Evolutionary conservation across 23 tunicate species (phyloP), one percentile per base, ranked within the genome.

Genomic region (Trididemnum miniatum): DNA sequence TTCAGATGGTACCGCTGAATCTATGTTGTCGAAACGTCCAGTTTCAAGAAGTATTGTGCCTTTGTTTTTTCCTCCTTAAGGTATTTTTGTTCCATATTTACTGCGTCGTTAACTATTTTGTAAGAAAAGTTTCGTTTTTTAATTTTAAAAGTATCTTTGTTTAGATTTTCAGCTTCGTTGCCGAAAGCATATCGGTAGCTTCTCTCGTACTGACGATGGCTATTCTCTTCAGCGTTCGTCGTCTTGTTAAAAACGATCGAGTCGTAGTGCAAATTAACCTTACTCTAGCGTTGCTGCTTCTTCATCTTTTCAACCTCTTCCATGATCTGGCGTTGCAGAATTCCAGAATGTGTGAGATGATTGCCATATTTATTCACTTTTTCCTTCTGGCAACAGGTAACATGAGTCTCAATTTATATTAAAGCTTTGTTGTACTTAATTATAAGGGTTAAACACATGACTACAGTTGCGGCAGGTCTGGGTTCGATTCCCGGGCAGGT

Each of bases 201-300:
- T 88, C 51, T 54, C 78, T 88, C 35, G n/a, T 88, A 25, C 35
- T 76, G 24, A 81, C 86, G 28, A 1, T 77, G 30, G 39, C 44
- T 9, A 28, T 82, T 28, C 82, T 88, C 35, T 30, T 88, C 40
- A 40, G 34, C 31, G 86, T 88, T 0, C 77, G 92, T 0, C 81
- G 72, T 23, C 69, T 73, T 15, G 71, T 88, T 20, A 51, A 71
- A 32, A 78, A 75, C 3, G 92, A 88, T 59, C 71, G 92, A 31
- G 77, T 65, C n/a, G 65, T 84, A 9, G 86, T 88, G 26, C 92
- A 88, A 79, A 88, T 88, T 9, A 72, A 65, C 78, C 79, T 88
- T 28, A 71, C 86, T 0, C n/a, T 88, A 35, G 65, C 82, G 34
- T 35, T 88, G 30, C 78, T 88, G 74, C 24, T 39, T 28, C 50